Percentiles rank a stretch among this genome's conserved stretches.
Evolutionary conservation across 1,140 invertebrate species (phyloP).

Genomic region (Scaptodrosophila lebanonensis): DNA sequence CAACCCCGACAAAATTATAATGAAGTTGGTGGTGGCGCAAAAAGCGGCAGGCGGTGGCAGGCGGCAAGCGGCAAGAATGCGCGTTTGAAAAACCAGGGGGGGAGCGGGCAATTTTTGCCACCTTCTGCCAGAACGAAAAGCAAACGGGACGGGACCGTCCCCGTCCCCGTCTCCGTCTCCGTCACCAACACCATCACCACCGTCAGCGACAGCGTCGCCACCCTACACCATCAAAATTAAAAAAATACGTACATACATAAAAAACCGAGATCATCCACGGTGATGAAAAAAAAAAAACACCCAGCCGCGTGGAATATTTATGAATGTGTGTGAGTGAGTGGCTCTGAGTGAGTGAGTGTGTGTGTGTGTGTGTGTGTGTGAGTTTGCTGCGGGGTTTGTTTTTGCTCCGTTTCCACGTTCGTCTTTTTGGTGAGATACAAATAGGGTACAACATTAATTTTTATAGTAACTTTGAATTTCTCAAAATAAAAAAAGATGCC

Average conservation of each 20-base stretch:
- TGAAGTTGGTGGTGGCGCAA: conserved; percentile 66
- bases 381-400: conserved; percentile 15
- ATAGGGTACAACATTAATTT: conserved; percentile 12
- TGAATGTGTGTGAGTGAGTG: conserved; percentile 5
- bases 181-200: conserved; percentile 17
- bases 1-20: conserved; percentile 74
- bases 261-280: conserved; percentile 46
- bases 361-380: background rate
- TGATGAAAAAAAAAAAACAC: conserved; percentile 33
- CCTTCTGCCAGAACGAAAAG: conserved; percentile 39
- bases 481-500: too few species aligned
- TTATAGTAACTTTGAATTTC: conserved; percentile 8
- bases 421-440: background rate
- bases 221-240: conserved; percentile 46
- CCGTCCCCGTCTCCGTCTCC: background rate
- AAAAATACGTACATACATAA: conserved; percentile 43
- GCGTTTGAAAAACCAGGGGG: conserved; percentile 11
- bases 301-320: conserved; percentile 9
- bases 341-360: background rate
- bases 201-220: conserved; percentile 22
- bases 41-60: too few species aligned
- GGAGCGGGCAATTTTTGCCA: conserved; percentile 44
- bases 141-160: too few species aligned
- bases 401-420: conserved; percentile 1
- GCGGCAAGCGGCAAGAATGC: conserved; percentile 15